These are phyloP conservation scores for Pygoscelis adeliae DNA, from an alignment of 2,113 vertebrate genomes.

Conservation along the genomic window DNA sequence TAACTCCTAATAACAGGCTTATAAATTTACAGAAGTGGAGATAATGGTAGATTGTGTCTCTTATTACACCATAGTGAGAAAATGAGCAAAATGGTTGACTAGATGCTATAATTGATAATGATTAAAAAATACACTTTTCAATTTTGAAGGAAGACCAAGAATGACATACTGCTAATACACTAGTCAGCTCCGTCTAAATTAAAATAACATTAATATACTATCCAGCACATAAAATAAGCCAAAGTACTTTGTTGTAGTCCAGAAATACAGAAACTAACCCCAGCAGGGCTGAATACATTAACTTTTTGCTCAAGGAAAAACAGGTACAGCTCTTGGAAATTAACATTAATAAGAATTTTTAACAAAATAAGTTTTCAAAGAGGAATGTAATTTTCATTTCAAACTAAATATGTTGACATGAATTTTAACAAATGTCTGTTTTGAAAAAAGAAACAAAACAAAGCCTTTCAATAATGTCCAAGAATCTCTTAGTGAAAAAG, in stretches of 20 bases:
- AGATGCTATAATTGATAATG: neutral
- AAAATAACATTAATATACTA: neutral
- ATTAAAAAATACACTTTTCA: conserved; percentile 25
- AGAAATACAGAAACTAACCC: neutral
- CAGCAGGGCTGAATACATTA: neutral
- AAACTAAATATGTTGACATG: neutral
- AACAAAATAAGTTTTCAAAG: neutral
- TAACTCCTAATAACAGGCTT: neutral
- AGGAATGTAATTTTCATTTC: neutral
- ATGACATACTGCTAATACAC: neutral
- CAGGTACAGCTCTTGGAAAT: neutral
- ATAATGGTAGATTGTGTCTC: neutral
- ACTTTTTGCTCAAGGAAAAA: neutral
- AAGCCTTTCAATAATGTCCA: neutral
- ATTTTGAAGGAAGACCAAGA: neutral
- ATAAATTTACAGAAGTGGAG: neutral
- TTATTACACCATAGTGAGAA: conserved; percentile 8
- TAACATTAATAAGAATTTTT: neutral
- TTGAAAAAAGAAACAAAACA: neutral
- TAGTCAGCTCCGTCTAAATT: neutral
- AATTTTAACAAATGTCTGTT: neutral
- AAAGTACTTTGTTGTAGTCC: neutral
- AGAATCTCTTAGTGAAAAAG: neutral
- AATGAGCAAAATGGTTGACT: conserved; percentile 7
- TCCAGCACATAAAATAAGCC: neutral